These are phyloP conservation scores for Labia minor DNA, from an alignment of 2,888 invertebrate species.

Conservation along the genomic window DNA sequence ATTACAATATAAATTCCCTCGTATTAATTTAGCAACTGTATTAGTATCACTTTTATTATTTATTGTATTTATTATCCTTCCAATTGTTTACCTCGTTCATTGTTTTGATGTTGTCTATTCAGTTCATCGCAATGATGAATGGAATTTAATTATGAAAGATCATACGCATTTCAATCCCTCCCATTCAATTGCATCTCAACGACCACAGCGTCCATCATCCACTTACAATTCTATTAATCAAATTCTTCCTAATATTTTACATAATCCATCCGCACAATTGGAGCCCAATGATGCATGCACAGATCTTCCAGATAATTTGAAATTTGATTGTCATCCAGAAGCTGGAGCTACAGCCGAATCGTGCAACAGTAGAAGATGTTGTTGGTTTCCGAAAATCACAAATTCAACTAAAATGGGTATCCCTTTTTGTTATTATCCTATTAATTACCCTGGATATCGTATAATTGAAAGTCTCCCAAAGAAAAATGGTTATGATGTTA, in stretches of 20 bases:
- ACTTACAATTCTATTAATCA: neutral
- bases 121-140: neutral
- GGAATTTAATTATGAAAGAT: neutral
- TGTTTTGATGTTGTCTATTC: conserved; percentile 33
- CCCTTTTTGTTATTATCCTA: conserved; percentile 66
- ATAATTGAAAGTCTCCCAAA: conserved; percentile 50
- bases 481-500: conserved; percentile 48
- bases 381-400: conserved; percentile 44
- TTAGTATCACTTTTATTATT: conserved; percentile 34
- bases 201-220: neutral
- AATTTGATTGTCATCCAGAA: conserved; percentile 64
- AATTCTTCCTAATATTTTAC: conserved; percentile 6
- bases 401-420: conserved; percentile 35
- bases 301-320: conserved; percentile 38
- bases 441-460: conserved; percentile 52
- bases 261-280: neutral
- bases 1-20: conserved; percentile 28
- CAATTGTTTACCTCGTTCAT: conserved; percentile 36
- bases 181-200: neutral
- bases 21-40: conserved; percentile 34
- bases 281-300: conserved; percentile 34
- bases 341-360: conserved; percentile 39
- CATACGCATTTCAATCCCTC: neutral
- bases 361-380: conserved; percentile 58
- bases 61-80: conserved; percentile 37